Evolutionary conservation across 2,797 vertebrate species (phyloP).

Genomic region (Argya squamiceps): DNA sequence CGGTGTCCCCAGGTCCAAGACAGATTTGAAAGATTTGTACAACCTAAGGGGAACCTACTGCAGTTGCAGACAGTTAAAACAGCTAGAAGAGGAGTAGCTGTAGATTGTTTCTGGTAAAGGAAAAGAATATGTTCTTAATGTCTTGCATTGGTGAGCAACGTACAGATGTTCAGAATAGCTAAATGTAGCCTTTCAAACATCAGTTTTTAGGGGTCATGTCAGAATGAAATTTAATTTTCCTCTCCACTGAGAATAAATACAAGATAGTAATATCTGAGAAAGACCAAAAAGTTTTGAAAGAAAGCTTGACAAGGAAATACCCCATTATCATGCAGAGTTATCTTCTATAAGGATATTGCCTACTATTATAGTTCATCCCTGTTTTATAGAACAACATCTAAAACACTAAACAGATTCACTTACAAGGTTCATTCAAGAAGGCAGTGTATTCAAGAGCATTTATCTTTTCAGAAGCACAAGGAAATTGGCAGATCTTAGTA

Average conservation of each 20-base stretch:
- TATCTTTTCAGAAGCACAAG: background rate
- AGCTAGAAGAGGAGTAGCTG: background rate
- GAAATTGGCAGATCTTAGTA: background rate
- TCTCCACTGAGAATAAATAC: background rate
- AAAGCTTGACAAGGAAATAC: background rate
- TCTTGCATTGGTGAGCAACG: fast-evolving
- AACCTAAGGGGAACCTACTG: background rate
- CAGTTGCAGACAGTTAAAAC: background rate
- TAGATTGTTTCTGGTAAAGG: background rate
- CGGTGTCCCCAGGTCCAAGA: background rate
- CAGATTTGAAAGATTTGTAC: background rate
- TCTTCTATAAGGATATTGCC: background rate
- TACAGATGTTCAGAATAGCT: background rate
- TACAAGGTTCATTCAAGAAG: background rate
- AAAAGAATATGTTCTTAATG: background rate
- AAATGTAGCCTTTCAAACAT: background rate
- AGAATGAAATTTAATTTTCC: background rate
- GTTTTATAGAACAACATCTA: background rate
- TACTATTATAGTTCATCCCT: background rate
- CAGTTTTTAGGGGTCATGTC: background rate
- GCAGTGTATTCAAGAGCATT: background rate
- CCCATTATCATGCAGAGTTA: background rate
- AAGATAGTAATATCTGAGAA: background rate
- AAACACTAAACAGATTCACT: background rate
- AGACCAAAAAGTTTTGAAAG: background rate